Evolutionary conservation across 2,888 invertebrate genomes (phyloP), one percentile per base, ranked within the genome.

Genomic region (Ophion ventricosus): DNA sequence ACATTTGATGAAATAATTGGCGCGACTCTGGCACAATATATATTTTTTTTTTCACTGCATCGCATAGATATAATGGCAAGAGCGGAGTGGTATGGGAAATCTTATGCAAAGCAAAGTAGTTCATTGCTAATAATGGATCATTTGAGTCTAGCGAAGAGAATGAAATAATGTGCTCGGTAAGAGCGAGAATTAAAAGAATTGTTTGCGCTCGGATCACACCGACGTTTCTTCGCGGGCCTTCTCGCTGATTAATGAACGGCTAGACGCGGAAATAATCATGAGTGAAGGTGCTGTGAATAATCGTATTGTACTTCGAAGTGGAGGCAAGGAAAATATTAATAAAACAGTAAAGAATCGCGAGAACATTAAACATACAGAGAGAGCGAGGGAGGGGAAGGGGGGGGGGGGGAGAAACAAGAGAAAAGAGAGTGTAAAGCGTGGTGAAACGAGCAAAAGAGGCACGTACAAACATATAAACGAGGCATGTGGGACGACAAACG

Each of bases 401-500:
- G 11, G 0, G 1, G 3, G 1, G 11, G 11, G 1, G 14, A 49
- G 3, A 49, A 17, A 49, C 49, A 17, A 14, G 49, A 49, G 17
- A 49, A 64, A 69, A 67, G 76, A 79, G 76, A 54, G 76, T 80
- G 78, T 56, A 61, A 61, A 75, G 56, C 66, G 40, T 57, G 54
- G 79, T 80, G 82, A 82, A 80, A 85, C 70, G 76, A 4, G 72
- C n/a, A 29, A 66, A 80, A 56, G 66, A 84, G 78, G 76, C 82
- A 85, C 85, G 85, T 77, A 76, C 70, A 73, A 59, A 63, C 57
- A 64, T 26, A 79, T 26, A 79, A 85, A 85, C 72, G 83, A 76
- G 83, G 76, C 79, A 83, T 84, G 82, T 86, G 81, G 83, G 66
- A 85, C 85, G 83, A 70, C 81, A 75, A 75, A 83, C 83, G 75